Base-by-base conservation (phyloP, 2,888 invertebrate species). In the Mimumesa dahlbomi region DNA sequence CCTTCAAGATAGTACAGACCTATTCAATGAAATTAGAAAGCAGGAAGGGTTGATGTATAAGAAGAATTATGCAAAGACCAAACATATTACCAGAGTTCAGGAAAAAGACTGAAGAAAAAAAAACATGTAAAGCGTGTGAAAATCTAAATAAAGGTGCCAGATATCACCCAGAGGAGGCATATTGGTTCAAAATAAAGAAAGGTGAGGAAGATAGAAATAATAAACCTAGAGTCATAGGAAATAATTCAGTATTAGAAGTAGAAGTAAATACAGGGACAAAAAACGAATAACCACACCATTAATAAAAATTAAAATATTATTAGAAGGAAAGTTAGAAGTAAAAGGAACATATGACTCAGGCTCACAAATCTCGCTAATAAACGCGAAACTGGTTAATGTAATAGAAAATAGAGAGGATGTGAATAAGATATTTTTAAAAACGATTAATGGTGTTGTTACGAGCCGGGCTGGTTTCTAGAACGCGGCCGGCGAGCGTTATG, bases 1-100 rank as follows among this genome's bases (percentile, higher is more conserved):
- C 1, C 14, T 46, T 16, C 34, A 57, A 29, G 48, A 64, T 18
- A 56, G 38, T 0, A 31, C 38, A 56, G 19, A 9, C n/a, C 7
- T 48, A 1, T 57, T 16, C 14, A 40, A n/a, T n/a, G n/a, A n/a
- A n/a, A n/a, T n/a, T n/a, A n/a, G n/a, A n/a, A n/a, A n/a, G n/a
- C n/a, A n/a, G 7, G 40, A 40, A 40, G 6, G 40, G 2, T 7
- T 40, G 14, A 40, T 40, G 14, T 40, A 13, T 40, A 40, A 40
- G 14, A 40, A 40, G 6, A 40, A 40, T 16, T 13, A 13, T 14
- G 7, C 40, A 14, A 40, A 14, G 14, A 40, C 7, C 2, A 40
- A 40, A 1, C 13, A 40, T 40, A 40, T 1, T 2, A 40, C 40
- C 40, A 14, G 40, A 40, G 14, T 40, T 13, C 38, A 38, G 11